Conservation (phyloP, 2,797 vertebrate genomes). For the Psittacula echo region DNA sequence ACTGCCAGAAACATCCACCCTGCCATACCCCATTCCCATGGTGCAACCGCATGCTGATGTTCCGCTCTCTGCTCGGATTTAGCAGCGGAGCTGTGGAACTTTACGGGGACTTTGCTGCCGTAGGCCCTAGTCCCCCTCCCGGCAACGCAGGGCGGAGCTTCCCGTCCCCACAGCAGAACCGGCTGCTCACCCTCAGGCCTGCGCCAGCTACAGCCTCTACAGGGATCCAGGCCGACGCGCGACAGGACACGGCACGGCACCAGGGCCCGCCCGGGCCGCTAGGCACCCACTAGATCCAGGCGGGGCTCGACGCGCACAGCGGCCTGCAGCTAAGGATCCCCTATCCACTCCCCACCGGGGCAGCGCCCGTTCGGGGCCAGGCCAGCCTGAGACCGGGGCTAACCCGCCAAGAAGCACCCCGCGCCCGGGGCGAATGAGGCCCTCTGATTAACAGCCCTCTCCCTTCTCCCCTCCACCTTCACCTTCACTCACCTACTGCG, state of each 20-base stretch:
- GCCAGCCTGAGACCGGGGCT: neutral
- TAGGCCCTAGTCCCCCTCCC: rapidly evolving
- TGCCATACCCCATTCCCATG: neutral
- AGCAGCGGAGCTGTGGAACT: neutral
- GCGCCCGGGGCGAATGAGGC: too few relatives aligned
- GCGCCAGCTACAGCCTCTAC: neutral
- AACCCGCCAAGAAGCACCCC: neutral
- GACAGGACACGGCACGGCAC: neutral
- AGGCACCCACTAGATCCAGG: too few relatives aligned
- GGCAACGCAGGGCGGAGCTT: neutral
- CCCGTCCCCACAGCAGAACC: neutral
- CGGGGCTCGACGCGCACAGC: too few relatives aligned
- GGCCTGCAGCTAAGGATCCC: neutral
- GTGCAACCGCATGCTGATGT: too few relatives aligned
- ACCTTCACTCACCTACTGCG: neutral
- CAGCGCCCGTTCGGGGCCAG: neutral
- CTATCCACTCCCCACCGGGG: neutral
- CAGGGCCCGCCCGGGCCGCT: too few relatives aligned
- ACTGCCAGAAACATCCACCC: neutral
- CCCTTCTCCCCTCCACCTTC: too few relatives aligned
- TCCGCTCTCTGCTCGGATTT: rapidly evolving
- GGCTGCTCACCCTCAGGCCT: neutral
- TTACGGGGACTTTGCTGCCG: rapidly evolving
- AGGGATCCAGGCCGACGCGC: neutral
- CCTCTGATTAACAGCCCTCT: too few relatives aligned